Evolutionary conservation across 2,113 vertebrate species (phyloP).

Genomic region (Pycnonotus jocosus): DNA sequence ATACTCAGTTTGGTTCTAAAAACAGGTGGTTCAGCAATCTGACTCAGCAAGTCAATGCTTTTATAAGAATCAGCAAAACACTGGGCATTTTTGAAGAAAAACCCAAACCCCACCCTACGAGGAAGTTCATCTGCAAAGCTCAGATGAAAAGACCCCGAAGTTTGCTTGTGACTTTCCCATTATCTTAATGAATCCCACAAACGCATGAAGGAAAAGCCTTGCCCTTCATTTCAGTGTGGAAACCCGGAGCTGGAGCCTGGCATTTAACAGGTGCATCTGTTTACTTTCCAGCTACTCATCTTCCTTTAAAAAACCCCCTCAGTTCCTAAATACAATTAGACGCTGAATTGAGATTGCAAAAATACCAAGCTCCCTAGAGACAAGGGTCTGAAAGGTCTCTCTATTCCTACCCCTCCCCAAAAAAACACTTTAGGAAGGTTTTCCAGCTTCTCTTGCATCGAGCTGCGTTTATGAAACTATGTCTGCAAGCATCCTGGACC

Average conservation of each 20-base stretch:
- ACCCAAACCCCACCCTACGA: not conserved
- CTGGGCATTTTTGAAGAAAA: not conserved
- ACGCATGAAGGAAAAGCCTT: not conserved
- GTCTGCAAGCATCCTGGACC: not conserved
- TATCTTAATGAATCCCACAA: not conserved
- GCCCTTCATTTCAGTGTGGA: not conserved
- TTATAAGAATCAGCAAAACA: not conserved
- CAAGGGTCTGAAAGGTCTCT: not conserved
- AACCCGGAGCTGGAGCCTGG: not conserved
- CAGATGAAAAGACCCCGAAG: not conserved
- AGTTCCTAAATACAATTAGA: not conserved
- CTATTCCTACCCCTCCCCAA: not conserved
- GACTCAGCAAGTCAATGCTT: conserved; percentile 26
- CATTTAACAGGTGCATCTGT: conserved; percentile 33
- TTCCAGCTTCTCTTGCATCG: not conserved
- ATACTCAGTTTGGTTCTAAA: not conserved
- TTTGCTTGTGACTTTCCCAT: not conserved
- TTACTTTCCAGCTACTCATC: not conserved
- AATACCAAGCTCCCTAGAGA: not conserved
- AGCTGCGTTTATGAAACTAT: not conserved
- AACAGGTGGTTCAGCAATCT: conserved; percentile 25
- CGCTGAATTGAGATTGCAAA: not conserved
- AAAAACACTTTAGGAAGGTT: not conserved
- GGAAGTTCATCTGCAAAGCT: not conserved
- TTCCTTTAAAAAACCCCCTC: not conserved